Evolutionary conservation across 2,888 invertebrate species (phyloP), one percentile per base, ranked within the genome.

Genomic region (Poecilus cupreus): DNA sequence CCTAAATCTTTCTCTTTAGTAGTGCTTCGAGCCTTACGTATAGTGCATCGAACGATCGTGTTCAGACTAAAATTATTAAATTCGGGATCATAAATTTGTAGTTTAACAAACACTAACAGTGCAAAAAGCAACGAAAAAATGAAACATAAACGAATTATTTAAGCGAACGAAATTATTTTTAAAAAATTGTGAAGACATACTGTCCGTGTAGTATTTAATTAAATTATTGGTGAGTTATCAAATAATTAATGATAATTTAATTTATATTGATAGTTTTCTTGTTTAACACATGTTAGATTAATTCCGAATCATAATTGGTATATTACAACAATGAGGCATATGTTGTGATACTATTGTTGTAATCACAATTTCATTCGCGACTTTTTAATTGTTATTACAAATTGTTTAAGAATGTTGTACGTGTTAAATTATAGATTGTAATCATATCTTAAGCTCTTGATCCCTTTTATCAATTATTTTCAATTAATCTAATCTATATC

Each of bases 131-230:
- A 20, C 18, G 18, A 37, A 37, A 76, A 76, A 76, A 76, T 76
- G 76, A 76, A 76, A 76, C 76, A 76, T 76, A 76, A 76, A 76
- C 76, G 76, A 54, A 3, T 18, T 32, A 76, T 76, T 76, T 76
- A 72, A 46, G 20, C 39, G 37, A 57, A 76, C 54, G 51, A 76
- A 76, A 76, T 37, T n/a, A n/a, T n/a, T 51, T 49, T 72, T 72
- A 57, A 76, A 54, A 76, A 13, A 76, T 76, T 76, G 76, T 76
- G 76, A 57, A 54, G 11, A 22, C 24, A 24, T 54, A 60, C 26
- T 60, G 10, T 51, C 8, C 10, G 43, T 68, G 32, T 10, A 37
- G 2, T 32, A 68, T 18, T 68, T 37, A 18, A 68, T 68, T 68
- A 32, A 60, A 32, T 68, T 68, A 13, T 37, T 18, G 64, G 64